Evolutionary conservation across 2,888 invertebrate species (phyloP).

Genomic region (Oscheius myriophilus): DNA sequence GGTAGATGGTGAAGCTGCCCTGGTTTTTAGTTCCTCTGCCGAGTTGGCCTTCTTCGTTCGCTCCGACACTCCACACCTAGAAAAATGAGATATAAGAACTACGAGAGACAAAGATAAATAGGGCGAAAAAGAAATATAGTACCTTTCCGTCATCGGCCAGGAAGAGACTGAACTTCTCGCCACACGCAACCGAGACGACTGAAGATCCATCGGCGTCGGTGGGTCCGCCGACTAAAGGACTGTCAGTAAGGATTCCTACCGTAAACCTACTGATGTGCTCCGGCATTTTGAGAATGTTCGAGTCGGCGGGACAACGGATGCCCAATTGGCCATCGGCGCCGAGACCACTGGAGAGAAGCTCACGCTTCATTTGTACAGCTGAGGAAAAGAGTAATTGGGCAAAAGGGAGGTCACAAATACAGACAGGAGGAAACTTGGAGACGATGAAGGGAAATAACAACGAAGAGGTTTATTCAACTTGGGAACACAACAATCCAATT

Average conservation of each 20-base stretch:
- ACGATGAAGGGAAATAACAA: no score
- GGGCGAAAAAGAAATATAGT: not conserved
- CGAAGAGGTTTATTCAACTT: no score
- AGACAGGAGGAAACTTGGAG: no score
- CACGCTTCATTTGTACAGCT: slow-evolving; percentile 40
- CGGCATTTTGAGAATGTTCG: slow-evolving; percentile 37
- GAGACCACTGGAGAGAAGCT: slow-evolving; percentile 54
- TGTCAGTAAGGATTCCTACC: not conserved
- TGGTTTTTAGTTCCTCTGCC: slow-evolving; percentile 44
- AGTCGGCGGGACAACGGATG: slow-evolving; percentile 32
- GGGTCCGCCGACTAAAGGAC: slow-evolving; percentile 51
- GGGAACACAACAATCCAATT: no score
- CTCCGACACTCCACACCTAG: slow-evolving; percentile 60
- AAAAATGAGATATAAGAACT: not conserved
- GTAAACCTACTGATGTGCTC: slow-evolving; percentile 50
- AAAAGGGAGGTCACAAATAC: no score
- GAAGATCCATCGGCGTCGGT: slow-evolving; percentile 43
- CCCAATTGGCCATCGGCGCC: slow-evolving; percentile 59
- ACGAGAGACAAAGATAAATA: no score
- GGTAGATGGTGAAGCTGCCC: slow-evolving; percentile 60
- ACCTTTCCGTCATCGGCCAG: slow-evolving; percentile 56
- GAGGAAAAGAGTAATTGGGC: not conserved
- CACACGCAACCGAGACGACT: slow-evolving; percentile 51
- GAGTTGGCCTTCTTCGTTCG: slow-evolving; percentile 49
- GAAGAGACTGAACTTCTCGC: slow-evolving; percentile 61